Conservation (phyloP, 1,140 invertebrate genomes). For the Drosophila lacteicornis region DNA sequence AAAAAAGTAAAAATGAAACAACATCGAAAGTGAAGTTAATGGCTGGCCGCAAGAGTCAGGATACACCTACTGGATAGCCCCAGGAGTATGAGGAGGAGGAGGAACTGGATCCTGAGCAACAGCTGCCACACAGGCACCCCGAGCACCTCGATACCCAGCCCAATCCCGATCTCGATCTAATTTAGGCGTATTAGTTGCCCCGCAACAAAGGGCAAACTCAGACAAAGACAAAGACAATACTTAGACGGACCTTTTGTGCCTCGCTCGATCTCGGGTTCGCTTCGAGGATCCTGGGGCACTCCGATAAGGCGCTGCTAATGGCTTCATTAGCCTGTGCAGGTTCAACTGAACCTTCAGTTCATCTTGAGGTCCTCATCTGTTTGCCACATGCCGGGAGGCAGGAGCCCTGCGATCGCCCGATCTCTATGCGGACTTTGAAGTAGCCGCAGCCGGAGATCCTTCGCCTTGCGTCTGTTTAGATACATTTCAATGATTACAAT, state of each 20-base stretch:
- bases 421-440: conserved; percentile 69
- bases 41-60: conserved; percentile 64
- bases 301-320: conserved; percentile 79
- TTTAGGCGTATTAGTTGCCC: conserved; percentile 80
- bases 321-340: conserved; percentile 72
- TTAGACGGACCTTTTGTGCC: conserved; percentile 50
- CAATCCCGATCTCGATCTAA: conserved; percentile 75
- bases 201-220: conserved; percentile 51
- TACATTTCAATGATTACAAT: conserved; percentile 66
- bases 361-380: conserved; percentile 60
- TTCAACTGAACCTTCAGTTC: conserved; percentile 44
- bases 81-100: neutral
- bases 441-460: conserved; percentile 46
- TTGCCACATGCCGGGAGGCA: conserved; percentile 75
- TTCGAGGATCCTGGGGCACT: conserved; percentile 51
- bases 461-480: conserved; percentile 53
- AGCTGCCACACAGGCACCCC: conserved; percentile 57
- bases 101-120: conserved; percentile 49
- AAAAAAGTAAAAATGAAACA: conserved; percentile 3
- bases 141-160: conserved; percentile 13
- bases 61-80: conserved; percentile 29
- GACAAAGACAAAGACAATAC: conserved; percentile 35
- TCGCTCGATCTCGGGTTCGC: neutral
- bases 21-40: conserved; percentile 66
- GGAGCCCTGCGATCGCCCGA: conserved; percentile 37